A percentile compares a stretch with the other conserved stretches of the same genome.
Evolutionary conservation across 2,113 vertebrate genomes (phyloP).

Genomic region (Indicator maculatus): DNA sequence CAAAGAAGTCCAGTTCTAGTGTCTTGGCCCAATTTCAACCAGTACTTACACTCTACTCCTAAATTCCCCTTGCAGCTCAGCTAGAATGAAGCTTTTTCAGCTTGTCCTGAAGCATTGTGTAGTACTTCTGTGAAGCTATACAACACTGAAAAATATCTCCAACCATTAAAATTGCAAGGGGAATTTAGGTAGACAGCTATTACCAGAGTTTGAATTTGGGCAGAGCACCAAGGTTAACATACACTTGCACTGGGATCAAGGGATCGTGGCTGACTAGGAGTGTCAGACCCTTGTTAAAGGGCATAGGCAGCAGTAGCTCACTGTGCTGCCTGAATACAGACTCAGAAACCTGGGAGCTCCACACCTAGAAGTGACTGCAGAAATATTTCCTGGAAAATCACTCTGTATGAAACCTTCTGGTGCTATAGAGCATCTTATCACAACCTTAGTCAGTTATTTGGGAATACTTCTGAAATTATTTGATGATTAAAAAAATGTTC

Average conservation of each 20-base stretch:
- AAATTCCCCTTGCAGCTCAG: not conserved
- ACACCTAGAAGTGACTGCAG: rapidly evolving
- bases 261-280: not conserved
- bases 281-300: not conserved
- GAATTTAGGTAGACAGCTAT: constrained; percentile 20
- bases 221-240: not conserved
- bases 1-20: not conserved
- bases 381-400: not conserved
- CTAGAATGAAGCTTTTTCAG: constrained; percentile 1
- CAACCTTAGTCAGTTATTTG: not conserved
- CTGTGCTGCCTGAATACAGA: not conserved
- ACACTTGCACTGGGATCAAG: not conserved
- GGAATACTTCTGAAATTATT: constrained; percentile 3
- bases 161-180: not conserved
- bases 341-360: rapidly evolving
- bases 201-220: not conserved
- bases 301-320: not conserved
- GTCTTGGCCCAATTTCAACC: constrained; percentile 1
- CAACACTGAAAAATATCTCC: constrained; percentile 4
- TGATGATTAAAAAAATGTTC: not conserved
- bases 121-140: not conserved
- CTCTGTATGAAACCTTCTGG: not conserved
- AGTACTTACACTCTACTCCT: constrained; percentile 20
- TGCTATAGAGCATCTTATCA: not conserved
- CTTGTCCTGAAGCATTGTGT: not conserved